Conservation (phyloP, 2,797 vertebrate species). For the Scyliorhinus canicula region DNA sequence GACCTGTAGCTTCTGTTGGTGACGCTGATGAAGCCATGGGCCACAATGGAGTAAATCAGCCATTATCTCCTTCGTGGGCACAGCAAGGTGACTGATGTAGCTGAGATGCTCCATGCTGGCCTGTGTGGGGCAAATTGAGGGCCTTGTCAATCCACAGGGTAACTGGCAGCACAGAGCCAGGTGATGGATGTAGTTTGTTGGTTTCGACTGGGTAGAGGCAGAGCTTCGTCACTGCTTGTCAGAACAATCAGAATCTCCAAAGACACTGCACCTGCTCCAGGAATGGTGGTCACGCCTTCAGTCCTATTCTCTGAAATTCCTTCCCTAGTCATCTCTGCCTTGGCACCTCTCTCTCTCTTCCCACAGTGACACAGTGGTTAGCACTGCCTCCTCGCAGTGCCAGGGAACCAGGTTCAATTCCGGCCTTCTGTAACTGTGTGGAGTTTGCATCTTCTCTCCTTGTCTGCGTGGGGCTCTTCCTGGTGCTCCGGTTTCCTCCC, state of each 20-base stretch:
- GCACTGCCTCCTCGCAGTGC: too few species aligned
- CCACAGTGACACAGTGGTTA: too few species aligned
- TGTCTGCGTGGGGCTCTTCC: too few species aligned
- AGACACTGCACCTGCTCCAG: too few species aligned
- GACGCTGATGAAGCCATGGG: neutral
- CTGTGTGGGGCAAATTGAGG: neutral
- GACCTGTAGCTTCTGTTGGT: neutral
- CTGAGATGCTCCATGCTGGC: too few species aligned
- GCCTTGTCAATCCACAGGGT: neutral
- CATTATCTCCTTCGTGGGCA: neutral
- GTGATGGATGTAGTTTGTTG: neutral
- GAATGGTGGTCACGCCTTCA: neutral
- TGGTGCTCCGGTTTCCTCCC: too few species aligned
- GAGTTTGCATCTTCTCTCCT: too few species aligned
- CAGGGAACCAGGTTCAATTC: too few species aligned
- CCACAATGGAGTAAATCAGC: neutral
- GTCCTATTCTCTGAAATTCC: neutral
- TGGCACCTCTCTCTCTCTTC: neutral
- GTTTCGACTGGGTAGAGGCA: neutral
- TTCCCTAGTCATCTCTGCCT: neutral
- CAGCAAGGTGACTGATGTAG: too few species aligned
- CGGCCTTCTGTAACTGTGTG: too few species aligned
- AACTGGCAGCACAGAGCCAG: neutral
- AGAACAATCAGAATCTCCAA: too few species aligned
- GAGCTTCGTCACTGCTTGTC: too few species aligned